A percentile compares a stretch with the other conserved stretches of the same genome.
These are phyloP conservation scores for Acyrthosiphon pisum DNA, from an alignment of 1,140 invertebrate species.

Conservation along the genomic window DNA sequence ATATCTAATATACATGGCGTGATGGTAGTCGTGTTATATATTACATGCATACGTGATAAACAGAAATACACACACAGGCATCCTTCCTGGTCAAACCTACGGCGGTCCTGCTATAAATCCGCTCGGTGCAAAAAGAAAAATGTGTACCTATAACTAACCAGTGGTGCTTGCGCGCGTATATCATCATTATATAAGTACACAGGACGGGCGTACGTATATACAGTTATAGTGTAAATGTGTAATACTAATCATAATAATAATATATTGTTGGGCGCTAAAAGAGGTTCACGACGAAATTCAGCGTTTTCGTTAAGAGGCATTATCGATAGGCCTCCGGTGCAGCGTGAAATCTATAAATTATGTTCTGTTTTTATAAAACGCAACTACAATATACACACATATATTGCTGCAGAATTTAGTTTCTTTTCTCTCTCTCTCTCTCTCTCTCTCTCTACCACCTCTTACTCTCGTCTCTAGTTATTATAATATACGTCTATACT, in stretches of 20 bases:
- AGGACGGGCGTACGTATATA: not conserved
- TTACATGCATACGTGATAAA: not conserved
- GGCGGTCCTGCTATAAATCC: not conserved
- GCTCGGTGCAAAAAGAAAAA: not conserved
- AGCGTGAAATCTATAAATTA: not conserved
- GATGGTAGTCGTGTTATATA: not conserved
- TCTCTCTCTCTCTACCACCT: not conserved
- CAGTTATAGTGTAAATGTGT: not conserved
- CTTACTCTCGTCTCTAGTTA: not conserved
- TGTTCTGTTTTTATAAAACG: not conserved
- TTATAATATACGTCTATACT: not conserved
- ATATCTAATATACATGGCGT: no score
- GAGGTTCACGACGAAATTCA: not conserved
- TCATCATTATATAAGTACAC: not conserved
- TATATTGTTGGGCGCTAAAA: slow-evolving; percentile 14
- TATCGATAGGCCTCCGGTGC: not conserved
- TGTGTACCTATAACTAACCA: slow-evolving; percentile 3
- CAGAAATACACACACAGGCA: not conserved
- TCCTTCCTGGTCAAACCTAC: not conserved
- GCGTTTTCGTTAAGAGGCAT: not conserved
- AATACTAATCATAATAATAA: not conserved
- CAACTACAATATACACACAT: not conserved
- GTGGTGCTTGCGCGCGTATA: not conserved
- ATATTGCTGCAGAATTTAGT: not conserved
- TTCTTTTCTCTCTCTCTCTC: not conserved